Conservation (phyloP, 2,888 invertebrate species). For the Pristionchus entomophagus region DNA sequence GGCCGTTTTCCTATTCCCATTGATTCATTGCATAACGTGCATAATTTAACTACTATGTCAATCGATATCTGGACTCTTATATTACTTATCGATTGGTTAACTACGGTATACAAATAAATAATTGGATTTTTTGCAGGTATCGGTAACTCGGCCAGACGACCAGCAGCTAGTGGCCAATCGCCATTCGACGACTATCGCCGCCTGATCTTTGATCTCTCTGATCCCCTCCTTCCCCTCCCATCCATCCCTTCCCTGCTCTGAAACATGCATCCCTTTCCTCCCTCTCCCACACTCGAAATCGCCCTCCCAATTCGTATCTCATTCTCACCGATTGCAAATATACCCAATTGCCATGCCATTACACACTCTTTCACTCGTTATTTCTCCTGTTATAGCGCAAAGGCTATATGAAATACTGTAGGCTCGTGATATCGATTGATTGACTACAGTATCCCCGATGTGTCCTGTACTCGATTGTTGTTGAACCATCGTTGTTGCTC, state of each 20-base stretch:
- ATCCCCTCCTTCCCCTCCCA: background rate
- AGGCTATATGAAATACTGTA: background rate
- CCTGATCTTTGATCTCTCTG: background rate
- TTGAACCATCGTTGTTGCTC: constrained; percentile 10
- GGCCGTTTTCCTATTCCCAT: no score
- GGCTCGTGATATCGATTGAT: constrained; percentile 10
- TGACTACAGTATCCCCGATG: background rate
- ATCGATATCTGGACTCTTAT: no score
- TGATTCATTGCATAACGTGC: no score
- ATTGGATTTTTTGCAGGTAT: constrained; percentile 40
- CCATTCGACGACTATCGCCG: background rate
- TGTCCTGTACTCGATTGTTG: background rate
- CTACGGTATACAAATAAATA: no score
- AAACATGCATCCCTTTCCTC: constrained; percentile 1
- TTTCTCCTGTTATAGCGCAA: constrained; percentile 3
- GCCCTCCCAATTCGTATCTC: constrained; percentile 10
- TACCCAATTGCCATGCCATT: background rate
- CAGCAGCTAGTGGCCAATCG: constrained; percentile 40
- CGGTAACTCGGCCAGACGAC: background rate
- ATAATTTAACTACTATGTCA: no score
- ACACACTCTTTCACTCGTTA: background rate
- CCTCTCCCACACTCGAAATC: background rate
- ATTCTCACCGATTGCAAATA: background rate
- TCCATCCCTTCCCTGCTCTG: background rate
- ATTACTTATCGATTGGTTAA: no score